Evolutionary conservation across 2,888 invertebrate species (phyloP).

Genomic region (Tribolium freemani): DNA sequence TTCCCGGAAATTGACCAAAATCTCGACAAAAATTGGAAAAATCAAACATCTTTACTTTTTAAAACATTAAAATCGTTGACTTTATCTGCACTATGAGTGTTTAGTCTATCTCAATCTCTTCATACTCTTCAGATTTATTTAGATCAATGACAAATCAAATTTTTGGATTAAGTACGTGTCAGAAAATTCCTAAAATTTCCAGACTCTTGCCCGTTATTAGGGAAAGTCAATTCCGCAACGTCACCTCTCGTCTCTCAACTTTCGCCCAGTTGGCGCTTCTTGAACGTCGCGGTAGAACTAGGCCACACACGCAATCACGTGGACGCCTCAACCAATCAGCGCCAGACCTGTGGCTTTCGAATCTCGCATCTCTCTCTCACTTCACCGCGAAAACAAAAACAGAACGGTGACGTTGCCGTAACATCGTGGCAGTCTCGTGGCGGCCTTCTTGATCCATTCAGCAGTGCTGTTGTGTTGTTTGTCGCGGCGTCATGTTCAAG

Average conservation of each 20-base stretch:
- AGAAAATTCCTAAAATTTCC: background rate
- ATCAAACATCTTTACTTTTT: too few species aligned
- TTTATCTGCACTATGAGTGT: too few species aligned
- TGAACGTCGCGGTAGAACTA: slow-evolving; percentile 23
- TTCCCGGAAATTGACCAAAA: too few species aligned
- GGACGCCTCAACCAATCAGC: slow-evolving; percentile 59
- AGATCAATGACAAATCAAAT: too few species aligned
- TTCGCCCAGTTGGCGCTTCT: background rate
- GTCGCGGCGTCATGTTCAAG: slow-evolving; percentile 40
- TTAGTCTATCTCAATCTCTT: too few species aligned
- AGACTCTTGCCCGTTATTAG: background rate
- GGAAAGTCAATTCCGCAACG: background rate
- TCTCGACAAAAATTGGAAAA: too few species aligned
- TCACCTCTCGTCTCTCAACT: background rate
- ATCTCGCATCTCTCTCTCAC: slow-evolving; percentile 44
- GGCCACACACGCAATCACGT: slow-evolving; percentile 54
- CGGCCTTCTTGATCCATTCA: slow-evolving; percentile 55
- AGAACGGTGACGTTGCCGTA: slow-evolving; percentile 50
- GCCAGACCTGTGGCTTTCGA: slow-evolving; percentile 65
- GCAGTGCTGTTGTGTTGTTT: slow-evolving; percentile 30
- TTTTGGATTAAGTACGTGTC: too few species aligned
- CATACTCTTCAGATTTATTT: too few species aligned
- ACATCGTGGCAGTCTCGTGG: slow-evolving; percentile 64
- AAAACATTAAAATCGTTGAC: too few species aligned
- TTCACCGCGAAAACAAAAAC: slow-evolving; percentile 44